Evolutionary conservation across 2,797 vertebrate genomes (phyloP).

Genomic region (Xenops minutus): DNA sequence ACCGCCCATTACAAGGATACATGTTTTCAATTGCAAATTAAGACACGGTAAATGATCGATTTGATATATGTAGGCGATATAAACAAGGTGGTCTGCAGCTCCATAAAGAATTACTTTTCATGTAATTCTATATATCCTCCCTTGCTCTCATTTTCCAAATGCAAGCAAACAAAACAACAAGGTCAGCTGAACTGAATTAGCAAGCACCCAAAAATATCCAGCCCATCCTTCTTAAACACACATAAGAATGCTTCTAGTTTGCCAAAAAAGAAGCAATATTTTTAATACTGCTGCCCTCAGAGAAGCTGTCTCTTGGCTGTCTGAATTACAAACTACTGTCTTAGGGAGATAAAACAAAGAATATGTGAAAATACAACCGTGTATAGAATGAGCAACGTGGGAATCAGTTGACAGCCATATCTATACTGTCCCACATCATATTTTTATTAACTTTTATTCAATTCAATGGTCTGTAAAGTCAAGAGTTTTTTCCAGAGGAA

Average conservation of each 20-base stretch:
- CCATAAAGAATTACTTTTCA: slow-evolving; percentile 1
- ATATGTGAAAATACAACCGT: background rate
- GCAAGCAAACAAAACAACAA: slow-evolving; percentile 30
- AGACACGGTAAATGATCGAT: background rate
- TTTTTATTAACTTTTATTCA: background rate
- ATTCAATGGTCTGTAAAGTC: background rate
- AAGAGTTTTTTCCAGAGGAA: background rate
- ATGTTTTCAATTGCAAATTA: slow-evolving; percentile 4
- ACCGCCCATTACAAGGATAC: background rate
- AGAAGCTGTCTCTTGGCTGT: slow-evolving; percentile 26
- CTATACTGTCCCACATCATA: background rate
- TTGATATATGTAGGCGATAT: background rate
- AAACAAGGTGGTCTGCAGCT: background rate
- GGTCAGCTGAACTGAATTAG: slow-evolving; percentile 57
- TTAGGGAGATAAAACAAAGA: slow-evolving; percentile 22
- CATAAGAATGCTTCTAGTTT: slow-evolving; percentile 18
- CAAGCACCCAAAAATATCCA: slow-evolving; percentile 43
- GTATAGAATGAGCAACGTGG: background rate
- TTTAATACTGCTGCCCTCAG: slow-evolving; percentile 43
- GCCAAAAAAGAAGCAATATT: slow-evolving; percentile 44
- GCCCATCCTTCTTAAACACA: slow-evolving; percentile 38
- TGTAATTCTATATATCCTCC: background rate
- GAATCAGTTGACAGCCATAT: background rate
- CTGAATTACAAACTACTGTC: slow-evolving; percentile 41
- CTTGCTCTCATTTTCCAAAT: background rate